A percentile compares a stretch with the other conserved stretches of the same genome.
Evolutionary conservation across 2,113 vertebrate species (phyloP).

Genomic region (Pangasianodon gigas): DNA sequence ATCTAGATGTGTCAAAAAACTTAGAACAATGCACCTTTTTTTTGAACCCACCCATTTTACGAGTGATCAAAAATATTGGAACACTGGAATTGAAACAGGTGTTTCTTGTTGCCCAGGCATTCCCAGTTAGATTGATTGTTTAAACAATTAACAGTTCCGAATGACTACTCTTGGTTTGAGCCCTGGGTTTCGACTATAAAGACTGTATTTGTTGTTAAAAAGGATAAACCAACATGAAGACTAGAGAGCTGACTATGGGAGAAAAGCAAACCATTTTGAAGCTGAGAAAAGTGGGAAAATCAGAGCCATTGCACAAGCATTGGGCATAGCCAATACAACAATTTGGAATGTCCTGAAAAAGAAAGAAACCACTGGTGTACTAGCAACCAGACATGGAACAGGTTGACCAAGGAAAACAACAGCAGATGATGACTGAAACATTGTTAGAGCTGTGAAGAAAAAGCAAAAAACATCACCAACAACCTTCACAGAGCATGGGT

Average conservation of each 20-base stretch:
- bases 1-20: neutral
- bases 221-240: neutral
- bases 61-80: neutral
- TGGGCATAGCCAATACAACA: neutral
- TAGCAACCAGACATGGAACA: neutral
- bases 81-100: neutral
- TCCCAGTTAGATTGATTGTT: neutral
- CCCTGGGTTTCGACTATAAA: neutral
- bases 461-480: neutral
- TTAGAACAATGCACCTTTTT: neutral
- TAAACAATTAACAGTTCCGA: neutral
- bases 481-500: neutral
- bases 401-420: neutral
- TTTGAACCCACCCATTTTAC: neutral
- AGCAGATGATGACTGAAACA: too few species aligned
- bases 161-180: neutral
- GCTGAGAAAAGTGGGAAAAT: too few species aligned
- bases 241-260: neutral
- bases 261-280: neutral
- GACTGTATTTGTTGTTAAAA: neutral
- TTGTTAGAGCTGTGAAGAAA: neutral
- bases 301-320: neutral
- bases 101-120: neutral
- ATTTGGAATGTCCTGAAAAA: too few species aligned
- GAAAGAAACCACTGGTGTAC: neutral